Percentiles rank a stretch among this genome's conserved stretches.
phyloP scores from a whole-genome alignment of 2,797 vertebrate genomes.

The Geotrypetes seraphini region DNA sequence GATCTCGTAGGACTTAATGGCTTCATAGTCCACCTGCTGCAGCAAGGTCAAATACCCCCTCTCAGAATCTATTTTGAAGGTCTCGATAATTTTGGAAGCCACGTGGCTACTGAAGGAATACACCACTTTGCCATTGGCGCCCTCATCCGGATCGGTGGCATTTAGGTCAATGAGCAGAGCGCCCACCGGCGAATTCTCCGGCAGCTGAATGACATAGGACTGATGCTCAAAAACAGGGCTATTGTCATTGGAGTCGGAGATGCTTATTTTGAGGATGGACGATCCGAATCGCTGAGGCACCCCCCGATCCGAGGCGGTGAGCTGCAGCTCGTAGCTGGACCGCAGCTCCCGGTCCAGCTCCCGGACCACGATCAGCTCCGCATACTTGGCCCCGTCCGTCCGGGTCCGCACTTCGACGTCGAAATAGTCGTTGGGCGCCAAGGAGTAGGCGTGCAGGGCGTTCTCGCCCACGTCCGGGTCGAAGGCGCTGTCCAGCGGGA shows the following conservation, averaged over 20 bases:
- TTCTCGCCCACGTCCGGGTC: conserved; percentile 93
- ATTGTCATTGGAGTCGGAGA: conserved; percentile 95
- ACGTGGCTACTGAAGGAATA: conserved; percentile 93
- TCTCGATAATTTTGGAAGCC: conserved; percentile 80
- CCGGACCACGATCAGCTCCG: conserved; percentile 81
- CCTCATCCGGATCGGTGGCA: conserved; percentile 93
- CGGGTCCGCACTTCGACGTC: conserved; percentile 80
- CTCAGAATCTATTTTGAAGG: conserved; percentile 83
- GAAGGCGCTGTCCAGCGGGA: conserved; percentile 82
- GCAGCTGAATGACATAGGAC: conserved; percentile 71
- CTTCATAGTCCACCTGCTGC: conserved; percentile 89
- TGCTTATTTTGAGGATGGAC: conserved; percentile 80
- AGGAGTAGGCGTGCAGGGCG: conserved; percentile 78
- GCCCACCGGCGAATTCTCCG: conserved; percentile 77
- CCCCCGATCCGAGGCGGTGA: conserved; percentile 84
- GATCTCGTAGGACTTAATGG: conserved; percentile 79
- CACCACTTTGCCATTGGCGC: conserved; percentile 85
- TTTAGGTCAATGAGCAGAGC: conserved; percentile 87
- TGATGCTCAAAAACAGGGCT: conserved; percentile 83
- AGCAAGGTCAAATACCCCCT: conserved; percentile 82
- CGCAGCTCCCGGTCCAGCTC: conserved; percentile 84
- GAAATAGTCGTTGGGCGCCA: conserved; percentile 83
- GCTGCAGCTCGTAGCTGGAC: conserved; percentile 79
- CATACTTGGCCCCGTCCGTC: conserved; percentile 88
- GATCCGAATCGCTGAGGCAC: conserved; percentile 81